A percentile compares a stretch with the other conserved stretches of the same genome.
phyloP scores from a whole-genome alignment of 2,113 vertebrate genomes.

The Gila orcuttii region DNA sequence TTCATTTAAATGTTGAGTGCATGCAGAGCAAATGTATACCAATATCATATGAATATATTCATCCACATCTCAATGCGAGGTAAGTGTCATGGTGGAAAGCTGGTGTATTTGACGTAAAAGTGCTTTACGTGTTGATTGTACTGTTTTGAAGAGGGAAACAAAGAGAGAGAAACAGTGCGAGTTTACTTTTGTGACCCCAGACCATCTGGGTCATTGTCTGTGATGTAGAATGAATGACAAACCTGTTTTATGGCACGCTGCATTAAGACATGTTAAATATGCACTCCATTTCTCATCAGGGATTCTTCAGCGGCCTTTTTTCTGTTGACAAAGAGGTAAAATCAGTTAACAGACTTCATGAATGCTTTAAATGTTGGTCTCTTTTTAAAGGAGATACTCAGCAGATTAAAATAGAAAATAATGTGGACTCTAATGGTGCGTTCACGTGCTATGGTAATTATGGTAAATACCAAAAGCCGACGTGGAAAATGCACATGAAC shows the following conservation, averaged over 20 bases:
- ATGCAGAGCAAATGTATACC: neutral
- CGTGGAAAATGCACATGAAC: too few species aligned
- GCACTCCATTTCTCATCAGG: conserved; percentile 7
- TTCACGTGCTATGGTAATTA: too few species aligned
- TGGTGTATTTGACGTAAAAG: neutral
- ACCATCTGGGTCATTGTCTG: neutral
- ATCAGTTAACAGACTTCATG: neutral
- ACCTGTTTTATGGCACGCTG: conserved; percentile 13
- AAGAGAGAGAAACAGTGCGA: neutral
- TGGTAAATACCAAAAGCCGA: too few species aligned
- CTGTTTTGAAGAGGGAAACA: neutral
- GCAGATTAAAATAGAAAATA: too few species aligned
- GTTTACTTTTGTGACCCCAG: neutral
- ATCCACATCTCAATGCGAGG: neutral
- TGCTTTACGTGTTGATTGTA: neutral
- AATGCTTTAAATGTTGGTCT: too few species aligned
- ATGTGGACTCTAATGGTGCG: too few species aligned
- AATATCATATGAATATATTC: neutral
- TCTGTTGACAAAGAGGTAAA: conserved; percentile 38
- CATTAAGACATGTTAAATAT: neutral
- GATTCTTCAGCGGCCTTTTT: neutral
- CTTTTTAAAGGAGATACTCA: too few species aligned
- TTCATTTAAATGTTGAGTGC: neutral
- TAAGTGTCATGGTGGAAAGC: neutral
- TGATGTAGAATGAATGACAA: neutral